Evolutionary conservation across 2,797 vertebrate genomes (phyloP), one percentile per base, ranked within the genome.

Genomic region (Trachops cirrhosus): DNA sequence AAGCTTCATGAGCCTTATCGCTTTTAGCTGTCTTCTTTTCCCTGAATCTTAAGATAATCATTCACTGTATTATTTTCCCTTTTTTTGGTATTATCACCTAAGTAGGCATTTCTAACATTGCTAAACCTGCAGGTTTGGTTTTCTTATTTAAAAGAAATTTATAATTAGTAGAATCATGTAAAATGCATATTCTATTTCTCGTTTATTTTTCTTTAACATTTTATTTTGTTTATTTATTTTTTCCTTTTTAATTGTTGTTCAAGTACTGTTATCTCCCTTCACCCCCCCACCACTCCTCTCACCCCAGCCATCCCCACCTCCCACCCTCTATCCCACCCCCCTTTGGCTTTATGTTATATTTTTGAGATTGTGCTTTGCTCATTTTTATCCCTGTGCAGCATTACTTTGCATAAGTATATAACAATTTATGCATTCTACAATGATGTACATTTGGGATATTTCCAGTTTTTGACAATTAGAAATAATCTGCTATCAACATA

Each of bases 1-100:
- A 48, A 34, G 0, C 26, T 34, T 50, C 9, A 24, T 14, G 44
- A 34, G 1, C 0, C 0, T 11, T 34, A n/a, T 29, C 2, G 3
- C 48, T 21, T n/a, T 68, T 37, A 68, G 6, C 54, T 80, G 1
- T 50, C 22, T 73, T 34, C 34, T 75, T 62, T 54, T 57, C 5
- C 8, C 8, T 68, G 46, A 88, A 41, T 50, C 59, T 70, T 78
- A 88, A n/a, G 11, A 44, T 44, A 83, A 70, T 77, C 16, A 37
- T 37, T 88, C 44, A 41, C 9, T 39, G 1, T n/a, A 39, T 74
- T 73, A 50, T 16, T 86, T 86, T 39, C n/a, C 32, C 16, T 68
- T 32, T 54, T 67, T 34, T 57, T 54, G 37, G 14, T 29, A 16
- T 34, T 57, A 34, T 48, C 21, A 52, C 1, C 24, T 52, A 77